A percentile compares a stretch with the other conserved stretches of the same genome.
Conservation (phyloP, 2,888 invertebrate genomes). For the Lasius platythorax region DNA sequence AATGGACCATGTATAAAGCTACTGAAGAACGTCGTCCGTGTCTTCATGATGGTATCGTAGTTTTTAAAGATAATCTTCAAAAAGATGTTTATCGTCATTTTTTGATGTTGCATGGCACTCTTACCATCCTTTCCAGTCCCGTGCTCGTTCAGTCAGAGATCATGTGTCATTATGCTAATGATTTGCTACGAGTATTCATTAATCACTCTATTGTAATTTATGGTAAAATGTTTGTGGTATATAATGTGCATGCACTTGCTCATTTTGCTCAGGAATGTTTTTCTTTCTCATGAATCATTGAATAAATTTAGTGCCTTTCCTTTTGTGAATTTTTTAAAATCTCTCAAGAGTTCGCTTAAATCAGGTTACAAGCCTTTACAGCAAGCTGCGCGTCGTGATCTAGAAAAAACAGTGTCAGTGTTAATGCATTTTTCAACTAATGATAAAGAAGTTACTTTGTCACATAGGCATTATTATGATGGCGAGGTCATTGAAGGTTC, state of each 20-base stretch:
- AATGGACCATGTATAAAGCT: slow-evolving; percentile 15
- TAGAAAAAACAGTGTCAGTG: slow-evolving; percentile 6
- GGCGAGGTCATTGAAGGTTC: background rate
- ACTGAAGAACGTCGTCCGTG: slow-evolving; percentile 7
- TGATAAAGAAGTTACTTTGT: slow-evolving; percentile 23
- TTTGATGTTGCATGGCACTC: slow-evolving; percentile 3
- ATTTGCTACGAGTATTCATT: slow-evolving; percentile 13
- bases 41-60: slow-evolving; percentile 18
- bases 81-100: slow-evolving; percentile 9
- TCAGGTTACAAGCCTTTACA: slow-evolving; percentile 11
- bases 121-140: slow-evolving; percentile 16
- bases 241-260: slow-evolving; percentile 24
- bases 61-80: slow-evolving; percentile 16
- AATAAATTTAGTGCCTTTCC: slow-evolving; percentile 11
- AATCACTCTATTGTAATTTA: slow-evolving; percentile 10
- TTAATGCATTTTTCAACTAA: slow-evolving; percentile 1
- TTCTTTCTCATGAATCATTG: background rate
- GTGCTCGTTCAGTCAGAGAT: slow-evolving; percentile 13
- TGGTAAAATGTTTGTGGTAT: slow-evolving; percentile 10
- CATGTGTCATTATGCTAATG: background rate
- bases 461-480: slow-evolving; percentile 13
- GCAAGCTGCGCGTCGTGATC: slow-evolving; percentile 12
- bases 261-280: slow-evolving; percentile 24
- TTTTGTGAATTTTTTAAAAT: slow-evolving; percentile 13
- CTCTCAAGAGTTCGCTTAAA: background rate